Percentiles rank a stretch among this genome's conserved stretches.
Conservation (phyloP, 2,888 invertebrate species). For the Rhingia campestris region DNA sequence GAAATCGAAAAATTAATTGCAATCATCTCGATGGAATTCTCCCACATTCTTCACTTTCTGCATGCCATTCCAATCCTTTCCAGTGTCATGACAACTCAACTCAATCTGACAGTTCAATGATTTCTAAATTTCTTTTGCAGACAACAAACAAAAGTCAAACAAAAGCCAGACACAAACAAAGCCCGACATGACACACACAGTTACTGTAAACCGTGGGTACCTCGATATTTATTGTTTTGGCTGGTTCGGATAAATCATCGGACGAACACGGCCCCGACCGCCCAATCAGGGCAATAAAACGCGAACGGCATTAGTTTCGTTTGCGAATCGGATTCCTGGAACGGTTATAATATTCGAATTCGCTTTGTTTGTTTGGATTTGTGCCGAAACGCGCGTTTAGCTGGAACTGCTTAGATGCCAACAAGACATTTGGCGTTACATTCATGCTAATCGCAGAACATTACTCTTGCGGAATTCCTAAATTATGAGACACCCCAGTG, state of each 20-base stretch:
- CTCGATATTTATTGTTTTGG: background rate
- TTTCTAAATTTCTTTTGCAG: slow-evolving; percentile 55
- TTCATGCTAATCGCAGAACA: slow-evolving; percentile 16
- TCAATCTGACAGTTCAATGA: slow-evolving; percentile 59
- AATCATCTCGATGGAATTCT: slow-evolving; percentile 68
- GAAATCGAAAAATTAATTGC: slow-evolving; percentile 70
- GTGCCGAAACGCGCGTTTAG: slow-evolving; percentile 22
- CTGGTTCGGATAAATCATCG: slow-evolving; percentile 59
- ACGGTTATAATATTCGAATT: slow-evolving; percentile 40
- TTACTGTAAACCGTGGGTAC: slow-evolving; percentile 15
- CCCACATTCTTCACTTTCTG: slow-evolving; percentile 64
- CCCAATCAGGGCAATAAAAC: slow-evolving; percentile 13
- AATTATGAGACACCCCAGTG: slow-evolving; percentile 15
- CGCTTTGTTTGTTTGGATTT: slow-evolving; percentile 54
- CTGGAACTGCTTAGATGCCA: slow-evolving; percentile 24
- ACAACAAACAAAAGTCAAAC: slow-evolving; percentile 17
- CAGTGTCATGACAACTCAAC: slow-evolving; percentile 51
- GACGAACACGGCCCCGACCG: background rate
- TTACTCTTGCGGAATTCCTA: slow-evolving; percentile 26
- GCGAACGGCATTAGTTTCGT: slow-evolving; percentile 17
- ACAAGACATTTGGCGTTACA: slow-evolving; percentile 29
- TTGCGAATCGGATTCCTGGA: slow-evolving; percentile 61
- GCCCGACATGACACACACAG: slow-evolving; percentile 15
- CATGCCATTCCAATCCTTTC: slow-evolving; percentile 64
- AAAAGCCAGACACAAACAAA: background rate